These are phyloP conservation scores for Pomacea canaliculata DNA, from an alignment of 2,888 invertebrate species.

Conservation along the genomic window DNA sequence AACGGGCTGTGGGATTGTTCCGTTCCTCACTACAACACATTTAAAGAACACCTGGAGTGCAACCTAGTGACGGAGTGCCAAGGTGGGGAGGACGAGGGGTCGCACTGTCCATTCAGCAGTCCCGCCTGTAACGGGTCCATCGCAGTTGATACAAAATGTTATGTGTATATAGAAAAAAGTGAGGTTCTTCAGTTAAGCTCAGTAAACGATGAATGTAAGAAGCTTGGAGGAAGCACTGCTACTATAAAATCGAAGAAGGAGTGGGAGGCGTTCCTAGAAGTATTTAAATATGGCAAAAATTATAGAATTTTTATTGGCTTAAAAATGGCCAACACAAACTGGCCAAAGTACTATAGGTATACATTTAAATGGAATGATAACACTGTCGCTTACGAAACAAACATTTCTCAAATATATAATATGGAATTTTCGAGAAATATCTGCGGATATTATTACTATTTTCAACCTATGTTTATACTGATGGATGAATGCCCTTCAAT, in stretches of 20 bases:
- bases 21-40: neutral
- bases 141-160: slow-evolving; percentile 1
- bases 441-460: neutral
- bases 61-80: too few relatives aligned
- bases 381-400: neutral
- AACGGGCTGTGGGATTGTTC: slow-evolving; percentile 11
- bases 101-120: slow-evolving; percentile 14
- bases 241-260: slow-evolving; percentile 9
- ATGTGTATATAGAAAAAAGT: neutral
- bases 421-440: neutral
- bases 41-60: slow-evolving; percentile 8
- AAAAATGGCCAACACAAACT: neutral
- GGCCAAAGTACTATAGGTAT: slow-evolving; percentile 2
- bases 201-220: neutral
- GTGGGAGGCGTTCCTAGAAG: neutral
- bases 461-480: too few relatives aligned
- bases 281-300: slow-evolving; percentile 2
- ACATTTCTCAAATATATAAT: neutral
- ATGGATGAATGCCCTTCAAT: too few relatives aligned
- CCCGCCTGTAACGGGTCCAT: slow-evolving; percentile 3
- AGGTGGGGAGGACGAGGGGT: neutral
- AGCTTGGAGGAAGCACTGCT: slow-evolving; percentile 4
- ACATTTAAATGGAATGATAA: slow-evolving; percentile 10
- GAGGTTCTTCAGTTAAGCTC: neutral
- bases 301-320: neutral